A percentile compares a stretch with the other conserved stretches of the same genome.
phyloP scores from a whole-genome alignment of 2,888 invertebrate genomes.

The Ametastegia equiseti region DNA sequence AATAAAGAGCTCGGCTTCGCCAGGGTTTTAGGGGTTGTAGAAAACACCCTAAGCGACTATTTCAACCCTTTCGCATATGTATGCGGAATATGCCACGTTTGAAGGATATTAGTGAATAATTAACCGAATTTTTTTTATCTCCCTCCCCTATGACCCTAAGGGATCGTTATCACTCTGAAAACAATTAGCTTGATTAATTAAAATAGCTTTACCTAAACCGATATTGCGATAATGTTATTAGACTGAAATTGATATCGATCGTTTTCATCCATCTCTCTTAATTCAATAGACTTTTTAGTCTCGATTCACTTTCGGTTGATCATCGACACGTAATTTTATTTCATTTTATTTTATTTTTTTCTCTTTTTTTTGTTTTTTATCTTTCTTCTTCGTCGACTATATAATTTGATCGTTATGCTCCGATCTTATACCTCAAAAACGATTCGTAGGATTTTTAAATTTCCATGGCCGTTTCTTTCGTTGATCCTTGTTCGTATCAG shows the following conservation, averaged over 20 bases:
- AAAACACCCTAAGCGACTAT: background rate
- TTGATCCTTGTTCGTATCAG: background rate
- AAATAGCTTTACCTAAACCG: background rate
- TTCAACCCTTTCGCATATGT: background rate
- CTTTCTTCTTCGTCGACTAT: too few relatives aligned
- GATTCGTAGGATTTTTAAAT: background rate
- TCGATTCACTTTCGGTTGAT: background rate
- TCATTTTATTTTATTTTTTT: background rate
- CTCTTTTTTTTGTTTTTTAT: background rate
- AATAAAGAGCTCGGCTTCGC: conserved; percentile 14
- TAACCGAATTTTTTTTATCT: background rate
- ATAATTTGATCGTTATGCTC: too few relatives aligned
- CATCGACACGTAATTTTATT: too few relatives aligned
- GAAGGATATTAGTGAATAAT: conserved; percentile 1
- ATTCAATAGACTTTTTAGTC: background rate
- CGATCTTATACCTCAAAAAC: background rate
- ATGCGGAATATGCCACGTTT: background rate
- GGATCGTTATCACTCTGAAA: background rate
- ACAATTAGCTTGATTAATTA: conserved; percentile 33
- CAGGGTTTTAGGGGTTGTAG: conserved; percentile 22
- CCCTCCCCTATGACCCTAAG: too few relatives aligned
- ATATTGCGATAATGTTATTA: conserved; percentile 6
- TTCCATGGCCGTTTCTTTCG: background rate
- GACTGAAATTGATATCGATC: conserved; percentile 9
- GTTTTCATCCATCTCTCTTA: background rate